Evolutionary conservation across 2,797 vertebrate genomes (phyloP), one percentile per base, ranked within the genome.

Genomic region (Cynopterus sphinx): DNA sequence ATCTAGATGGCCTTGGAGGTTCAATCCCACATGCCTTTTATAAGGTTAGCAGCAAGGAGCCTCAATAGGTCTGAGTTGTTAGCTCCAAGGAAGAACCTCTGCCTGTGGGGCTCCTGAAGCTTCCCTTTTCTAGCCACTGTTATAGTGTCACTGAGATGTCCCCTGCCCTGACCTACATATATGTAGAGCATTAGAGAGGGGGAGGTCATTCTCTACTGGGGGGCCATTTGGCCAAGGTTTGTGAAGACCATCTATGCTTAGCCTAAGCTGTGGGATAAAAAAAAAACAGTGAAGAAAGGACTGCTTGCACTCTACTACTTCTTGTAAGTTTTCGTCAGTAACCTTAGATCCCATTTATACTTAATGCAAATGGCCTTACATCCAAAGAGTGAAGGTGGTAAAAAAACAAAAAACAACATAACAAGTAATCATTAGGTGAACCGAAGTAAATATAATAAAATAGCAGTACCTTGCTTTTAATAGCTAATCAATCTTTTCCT

Each of bases 391-490:
- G 59, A 57, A 89, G 53, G 17, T 79, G 61, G 73, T 36, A 68
- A 93, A 67, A 79, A 53, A 36, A 1, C 9, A 63, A 63, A 65
- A 57, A 71, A 1, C 43, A 46, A 13, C 49, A 49, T 17, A 17
- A 74, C 2, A n/a, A 73, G 36, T 46, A 71, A 13, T 46, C 81
- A 24, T 93, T 41, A 77, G 74, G 53, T 61, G 70, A 90, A 59
- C 33, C 26, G 67, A 94, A 96, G 31, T 85, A 86, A 85, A 67
- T 28, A 91, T 51, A 10, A 55, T 81, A 84, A 73, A 83, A 90
- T 1, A 92, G 36, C 15, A 75, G 67, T n/a, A 41, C 41, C 61
- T 63, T 92, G 65, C 65, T 84, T 16, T 90, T 74, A 75, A 81
- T 9, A 91, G 31, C 67, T 87, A 91, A 49, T 12, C 13, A 39